Conservation (phyloP, 2,797 vertebrate species). For the Streptopelia turtur region DNA sequence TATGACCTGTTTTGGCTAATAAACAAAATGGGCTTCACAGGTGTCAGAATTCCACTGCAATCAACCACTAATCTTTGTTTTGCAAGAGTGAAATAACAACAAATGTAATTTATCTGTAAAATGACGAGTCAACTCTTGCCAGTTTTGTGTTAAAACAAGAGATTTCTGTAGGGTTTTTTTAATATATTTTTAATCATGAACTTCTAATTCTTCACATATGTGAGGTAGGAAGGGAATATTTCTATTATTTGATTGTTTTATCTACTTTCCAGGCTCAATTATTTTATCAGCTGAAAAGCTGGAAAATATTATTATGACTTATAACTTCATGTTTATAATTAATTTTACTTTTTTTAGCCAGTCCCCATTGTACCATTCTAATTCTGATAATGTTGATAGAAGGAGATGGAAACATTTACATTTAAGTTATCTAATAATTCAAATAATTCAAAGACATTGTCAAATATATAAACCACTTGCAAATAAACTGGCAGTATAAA, state of each 20-base stretch:
- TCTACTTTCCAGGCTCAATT: slow-evolving; percentile 71
- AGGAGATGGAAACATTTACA: slow-evolving; percentile 35
- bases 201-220: slow-evolving; percentile 62
- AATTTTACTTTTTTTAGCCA: slow-evolving; percentile 63
- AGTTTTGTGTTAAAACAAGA: slow-evolving; percentile 47
- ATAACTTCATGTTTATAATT: slow-evolving; percentile 65
- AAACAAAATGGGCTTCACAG: slow-evolving; percentile 60
- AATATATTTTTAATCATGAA: slow-evolving; percentile 10
- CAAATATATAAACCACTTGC: slow-evolving; percentile 7
- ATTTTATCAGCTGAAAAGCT: slow-evolving; percentile 78
- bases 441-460: slow-evolving; percentile 1
- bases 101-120: slow-evolving; percentile 30
- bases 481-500: slow-evolving; percentile 4
- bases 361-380: slow-evolving; percentile 58
- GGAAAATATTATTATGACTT: slow-evolving; percentile 68
- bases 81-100: slow-evolving; percentile 28
- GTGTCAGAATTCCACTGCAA: slow-evolving; percentile 45
- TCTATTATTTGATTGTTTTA: slow-evolving; percentile 64
- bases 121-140: neutral
- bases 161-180: neutral
- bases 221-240: slow-evolving; percentile 44
- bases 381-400: slow-evolving; percentile 68
- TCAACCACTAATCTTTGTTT: slow-evolving; percentile 29
- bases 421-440: slow-evolving; percentile 22
- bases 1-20: slow-evolving; percentile 17